Conservation (phyloP, 2,113 vertebrate species). For the Sturnus vulgaris region DNA sequence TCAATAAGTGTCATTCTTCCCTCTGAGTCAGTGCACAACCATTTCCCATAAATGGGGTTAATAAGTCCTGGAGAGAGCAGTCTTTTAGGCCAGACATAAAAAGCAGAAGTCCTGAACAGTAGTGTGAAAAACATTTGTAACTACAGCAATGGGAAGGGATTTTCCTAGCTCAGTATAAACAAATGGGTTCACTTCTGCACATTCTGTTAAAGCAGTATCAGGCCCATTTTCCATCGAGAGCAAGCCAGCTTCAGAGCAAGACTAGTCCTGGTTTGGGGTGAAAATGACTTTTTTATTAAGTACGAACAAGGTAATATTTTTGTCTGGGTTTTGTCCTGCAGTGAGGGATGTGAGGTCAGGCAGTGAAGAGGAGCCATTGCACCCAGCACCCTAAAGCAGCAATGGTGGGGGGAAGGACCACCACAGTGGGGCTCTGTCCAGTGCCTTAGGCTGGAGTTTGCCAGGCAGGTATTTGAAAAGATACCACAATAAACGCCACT, state of each 20-base stretch:
- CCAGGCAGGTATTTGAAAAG: neutral
- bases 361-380: neutral
- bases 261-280: conserved; percentile 7
- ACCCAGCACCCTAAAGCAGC: accelerated
- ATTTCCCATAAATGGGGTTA: conserved; percentile 44
- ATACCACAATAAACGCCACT: neutral
- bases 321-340: conserved; percentile 14
- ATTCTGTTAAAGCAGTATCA: conserved; percentile 1
- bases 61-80: neutral
- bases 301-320: conserved; percentile 54
- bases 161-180: conserved; percentile 35
- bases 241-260: conserved; percentile 9
- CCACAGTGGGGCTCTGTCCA: accelerated
- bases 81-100: conserved; percentile 22
- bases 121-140: conserved; percentile 54
- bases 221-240: conserved; percentile 18
- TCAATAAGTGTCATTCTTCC: conserved; percentile 60
- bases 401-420: neutral
- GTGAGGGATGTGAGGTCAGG: neutral
- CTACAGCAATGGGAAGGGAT: conserved; percentile 49
- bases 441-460: neutral
- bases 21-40: conserved; percentile 30
- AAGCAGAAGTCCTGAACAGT: conserved; percentile 46
- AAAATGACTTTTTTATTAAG: conserved; percentile 60
- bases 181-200: conserved; percentile 13